Base-by-base conservation (phyloP, 2,888 invertebrate species). In the Epiblema foenella region DNA sequence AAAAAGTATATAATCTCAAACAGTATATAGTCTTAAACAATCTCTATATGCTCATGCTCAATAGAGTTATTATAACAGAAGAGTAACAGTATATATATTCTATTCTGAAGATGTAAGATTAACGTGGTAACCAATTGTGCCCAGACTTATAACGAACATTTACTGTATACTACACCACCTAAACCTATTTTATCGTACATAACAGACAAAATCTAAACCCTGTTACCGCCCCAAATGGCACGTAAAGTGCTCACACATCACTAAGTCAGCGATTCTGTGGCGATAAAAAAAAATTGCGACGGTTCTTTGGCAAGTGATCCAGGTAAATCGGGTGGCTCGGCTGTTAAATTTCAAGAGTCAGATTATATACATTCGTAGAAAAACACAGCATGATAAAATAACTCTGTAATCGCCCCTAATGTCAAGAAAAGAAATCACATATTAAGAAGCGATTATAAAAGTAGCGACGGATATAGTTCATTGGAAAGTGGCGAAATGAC, bases 1-100 rank as follows among this genome's bases (percentile, higher is more conserved):
- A 51, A 51, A 0, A 51, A n/a, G n/a, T 29, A 24, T 29, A 49
- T 24, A 62, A 29, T 62, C 60, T 49, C 60, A 49, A 62, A 29
- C 2, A 24, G 42, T 42, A n/a, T n/a, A n/a, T n/a, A 59, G 20
- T 37, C n/a, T 42, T 42, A 42, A 8, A 15, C 39, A 24, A 59
- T 46, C 20, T 59, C 39, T n/a, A 37, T 10, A 42, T 10, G 3
- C 20, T 42, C n/a, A 15, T 15, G 18, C 5, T 8, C 8, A 24
- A 29, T 10, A 20, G 17, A 62, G 29, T 62, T 12, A 11, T 29
- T 49, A n/a, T 17, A 62, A 49, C 51, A 51, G 51, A 51, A 46
- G 17, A 46, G 17, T 20, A 49, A 49, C 46, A 24, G n/a, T n/a
- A 42, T 10, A 15, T 59, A 59, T 62, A 62, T 11, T 49, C 11